Evolutionary conservation across 2,888 invertebrate genomes (phyloP), one percentile per base, ranked within the genome.

Genomic region (Rhogogaster chlorosoma): DNA sequence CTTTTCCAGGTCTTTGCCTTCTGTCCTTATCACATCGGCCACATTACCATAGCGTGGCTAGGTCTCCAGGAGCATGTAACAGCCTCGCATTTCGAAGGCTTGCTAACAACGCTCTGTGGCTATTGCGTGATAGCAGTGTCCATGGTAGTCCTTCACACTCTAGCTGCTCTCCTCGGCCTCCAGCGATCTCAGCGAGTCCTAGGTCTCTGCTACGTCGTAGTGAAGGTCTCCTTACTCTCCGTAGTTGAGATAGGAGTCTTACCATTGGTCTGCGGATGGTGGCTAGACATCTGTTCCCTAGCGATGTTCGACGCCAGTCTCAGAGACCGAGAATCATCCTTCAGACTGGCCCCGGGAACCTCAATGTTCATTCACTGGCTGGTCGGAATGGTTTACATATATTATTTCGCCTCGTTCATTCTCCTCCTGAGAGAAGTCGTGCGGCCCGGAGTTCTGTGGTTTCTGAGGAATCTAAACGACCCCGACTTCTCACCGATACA

Each of bases 401-500:
- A 99, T 94, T 99, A 99, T 94, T 99, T 99, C 92, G 99, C 99
- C 9, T 99, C 99, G 0, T 99, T 99, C 92, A 98, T 99, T 70
- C 95, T 99, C 26, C 94, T 99, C 2, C 94, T 99, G 36, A 95
- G 99, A 83, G 99, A 99, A 94, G 98, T 99, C 0, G 93, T 99
- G 57, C 95, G 99, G 83, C 99, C 99, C 0, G 99, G 99, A 0
- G 99, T 99, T 0, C 94, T 99, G 2, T 99, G 99, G 99, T 99
- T 99, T 94, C 95, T 99, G 89, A 96, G 99, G 88, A 99, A 99
- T 93, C 95, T 99, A 85, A 99, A 99, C 93, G 99, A 99, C 94
- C 99, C 99, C 0, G 99, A 99, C 91, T 99, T 99, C 91, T 99
- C 99, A 94, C 99, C 99, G 9, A 99, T 99, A 86, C 99, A 98